A percentile compares a stretch with the other conserved stretches of the same genome.
phyloP scores from a whole-genome alignment of 37 sponge, comb jelly and placozoan genomes.

The Aplysina aerophoba region DNA sequence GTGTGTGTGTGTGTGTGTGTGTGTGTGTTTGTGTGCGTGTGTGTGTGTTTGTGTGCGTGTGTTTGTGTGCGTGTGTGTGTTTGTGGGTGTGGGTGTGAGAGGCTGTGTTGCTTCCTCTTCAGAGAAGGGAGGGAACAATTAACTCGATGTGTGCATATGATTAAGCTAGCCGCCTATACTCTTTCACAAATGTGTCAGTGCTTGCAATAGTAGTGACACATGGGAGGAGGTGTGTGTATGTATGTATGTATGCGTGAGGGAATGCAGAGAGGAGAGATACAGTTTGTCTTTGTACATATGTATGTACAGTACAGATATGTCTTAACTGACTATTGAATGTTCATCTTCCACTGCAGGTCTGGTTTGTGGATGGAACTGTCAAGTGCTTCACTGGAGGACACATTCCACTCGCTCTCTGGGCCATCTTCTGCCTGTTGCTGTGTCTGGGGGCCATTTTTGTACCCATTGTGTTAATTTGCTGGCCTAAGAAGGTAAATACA shows the following conservation, averaged over 20 bases:
- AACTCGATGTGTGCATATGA: too few species aligned
- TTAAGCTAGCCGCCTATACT: too few species aligned
- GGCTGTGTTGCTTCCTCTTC: too few species aligned
- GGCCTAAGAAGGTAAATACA: background rate
- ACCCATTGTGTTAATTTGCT: background rate
- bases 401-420: conserved; percentile 48
- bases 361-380: conserved; percentile 57
- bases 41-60: too few species aligned
- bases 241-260: background rate
- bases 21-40: too few species aligned
- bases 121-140: too few species aligned
- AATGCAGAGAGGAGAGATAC: background rate
- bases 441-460: conserved; percentile 29
- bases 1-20: background rate
- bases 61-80: too few species aligned
- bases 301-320: too few species aligned
- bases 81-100: too few species aligned
- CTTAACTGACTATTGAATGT: too few species aligned
- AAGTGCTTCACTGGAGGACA: conserved; percentile 73
- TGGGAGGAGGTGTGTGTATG: background rate
- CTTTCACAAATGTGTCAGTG: too few species aligned
- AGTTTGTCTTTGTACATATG: background rate
- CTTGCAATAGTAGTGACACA: background rate
- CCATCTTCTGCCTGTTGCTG: conserved; percentile 46
- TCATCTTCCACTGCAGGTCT: conserved; percentile 41